phyloP scores from a whole-genome alignment of 2,888 invertebrate species.

The Oeneis ivallda region DNA sequence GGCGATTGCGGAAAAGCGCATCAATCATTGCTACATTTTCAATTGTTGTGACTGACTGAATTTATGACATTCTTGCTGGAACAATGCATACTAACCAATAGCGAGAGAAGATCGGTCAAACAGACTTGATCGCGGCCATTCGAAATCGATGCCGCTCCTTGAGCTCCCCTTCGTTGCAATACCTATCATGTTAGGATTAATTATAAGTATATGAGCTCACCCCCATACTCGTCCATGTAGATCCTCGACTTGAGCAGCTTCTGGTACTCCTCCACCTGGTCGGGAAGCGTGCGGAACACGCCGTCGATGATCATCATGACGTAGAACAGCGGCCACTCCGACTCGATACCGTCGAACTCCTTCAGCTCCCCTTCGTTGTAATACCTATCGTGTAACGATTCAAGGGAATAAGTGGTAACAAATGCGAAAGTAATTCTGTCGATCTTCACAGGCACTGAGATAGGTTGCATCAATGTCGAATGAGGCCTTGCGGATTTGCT shows the following conservation, averaged over 20 bases:
- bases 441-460: no score
- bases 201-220: slow-evolving; percentile 72
- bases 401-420: no score
- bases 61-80: no score
- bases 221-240: slow-evolving; percentile 90
- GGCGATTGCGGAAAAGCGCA: no score
- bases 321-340: slow-evolving; percentile 99
- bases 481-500: no score
- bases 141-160: slow-evolving; percentile 96
- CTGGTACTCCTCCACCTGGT: slow-evolving; percentile 96
- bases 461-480: not conserved
- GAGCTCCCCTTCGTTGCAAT: slow-evolving; percentile 94
- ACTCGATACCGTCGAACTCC: slow-evolving; percentile 97
- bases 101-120: no score
- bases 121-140: no score
- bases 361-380: slow-evolving; percentile 96
- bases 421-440: no score
- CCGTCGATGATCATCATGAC: slow-evolving; percentile 98
- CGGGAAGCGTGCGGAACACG: slow-evolving; percentile 91
- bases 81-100: no score
- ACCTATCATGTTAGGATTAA: slow-evolving; percentile 51
- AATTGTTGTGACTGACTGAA: no score
- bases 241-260: slow-evolving; percentile 90
- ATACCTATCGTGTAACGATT: slow-evolving; percentile 61
- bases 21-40: no score